Evolutionary conservation across 92 coral and sea anemone species (phyloP).

Genomic region (Umimayanthus chanpuru): DNA sequence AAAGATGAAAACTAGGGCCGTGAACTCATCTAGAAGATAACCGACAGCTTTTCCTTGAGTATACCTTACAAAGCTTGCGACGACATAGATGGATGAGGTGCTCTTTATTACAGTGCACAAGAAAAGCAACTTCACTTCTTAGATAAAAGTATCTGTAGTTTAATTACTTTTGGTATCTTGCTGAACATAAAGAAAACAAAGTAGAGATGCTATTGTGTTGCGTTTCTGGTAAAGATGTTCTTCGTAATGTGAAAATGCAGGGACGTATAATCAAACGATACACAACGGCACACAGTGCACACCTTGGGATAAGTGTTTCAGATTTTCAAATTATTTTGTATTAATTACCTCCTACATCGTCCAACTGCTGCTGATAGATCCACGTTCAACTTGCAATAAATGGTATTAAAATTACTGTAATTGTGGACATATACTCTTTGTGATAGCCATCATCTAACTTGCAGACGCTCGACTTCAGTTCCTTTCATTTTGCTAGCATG

Average conservation of each 20-base stretch:
- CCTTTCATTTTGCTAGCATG: too few species aligned
- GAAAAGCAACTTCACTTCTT: conserved; percentile 15
- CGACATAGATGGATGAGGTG: conserved; percentile 48
- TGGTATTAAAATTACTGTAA: not conserved
- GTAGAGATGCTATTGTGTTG: not conserved
- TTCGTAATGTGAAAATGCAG: not conserved
- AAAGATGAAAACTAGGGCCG: conserved; percentile 22
- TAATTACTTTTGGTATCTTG: conserved; percentile 22
- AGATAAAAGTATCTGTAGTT: not conserved
- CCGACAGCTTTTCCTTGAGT: conserved; percentile 35
- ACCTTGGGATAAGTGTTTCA: not conserved
- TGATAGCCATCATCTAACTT: not conserved
- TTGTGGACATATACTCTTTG: not conserved
- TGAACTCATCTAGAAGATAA: conserved; percentile 29
- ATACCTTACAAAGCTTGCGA: conserved; percentile 37
- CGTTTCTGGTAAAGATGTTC: not conserved
- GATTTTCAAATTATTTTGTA: not conserved
- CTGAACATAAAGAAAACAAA: conserved; percentile 31
- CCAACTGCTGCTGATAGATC: not conserved
- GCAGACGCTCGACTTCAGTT: not conserved
- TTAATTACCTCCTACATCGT: conserved; percentile 1
- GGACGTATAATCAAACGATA: not conserved
- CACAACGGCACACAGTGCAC: not conserved
- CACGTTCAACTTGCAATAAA: not conserved
- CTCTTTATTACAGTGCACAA: not conserved